A percentile compares a stretch with the other conserved stretches of the same genome.
These are phyloP conservation scores for Vultur gryphus DNA, from an alignment of 2,797 vertebrate species.

Conservation along the genomic window DNA sequence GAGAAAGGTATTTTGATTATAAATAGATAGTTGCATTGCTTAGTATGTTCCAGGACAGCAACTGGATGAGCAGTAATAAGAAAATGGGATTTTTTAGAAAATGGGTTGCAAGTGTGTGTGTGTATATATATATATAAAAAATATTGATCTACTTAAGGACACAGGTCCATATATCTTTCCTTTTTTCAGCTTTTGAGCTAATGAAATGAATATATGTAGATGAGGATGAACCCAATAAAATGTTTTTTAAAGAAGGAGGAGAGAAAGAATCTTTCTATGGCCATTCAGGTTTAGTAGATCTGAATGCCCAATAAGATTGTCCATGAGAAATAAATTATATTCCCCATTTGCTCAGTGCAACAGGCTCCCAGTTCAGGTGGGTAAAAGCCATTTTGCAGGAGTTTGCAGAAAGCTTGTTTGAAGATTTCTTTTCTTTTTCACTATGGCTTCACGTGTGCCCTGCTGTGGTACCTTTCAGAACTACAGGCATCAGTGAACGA, in stretches of 20 bases:
- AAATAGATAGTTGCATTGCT: background rate
- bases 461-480: background rate
- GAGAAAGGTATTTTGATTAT: background rate
- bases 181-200: background rate
- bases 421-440: background rate
- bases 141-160: background rate
- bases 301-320: background rate
- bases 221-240: background rate
- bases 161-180: background rate
- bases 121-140: background rate
- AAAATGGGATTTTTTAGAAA: background rate
- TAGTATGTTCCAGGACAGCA: background rate
- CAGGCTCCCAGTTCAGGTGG: background rate
- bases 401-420: background rate
- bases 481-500: background rate
- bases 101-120: background rate
- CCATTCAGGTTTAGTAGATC: background rate
- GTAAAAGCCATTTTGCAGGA: background rate
- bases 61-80: background rate
- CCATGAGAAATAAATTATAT: background rate
- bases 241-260: background rate
- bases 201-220: background rate
- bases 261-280: background rate
- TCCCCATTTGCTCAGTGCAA: background rate
- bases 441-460: background rate